Evolutionary conservation across 2,888 invertebrate species (phyloP), one percentile per base, ranked within the genome.

Genomic region (Drosophila colorata): DNA sequence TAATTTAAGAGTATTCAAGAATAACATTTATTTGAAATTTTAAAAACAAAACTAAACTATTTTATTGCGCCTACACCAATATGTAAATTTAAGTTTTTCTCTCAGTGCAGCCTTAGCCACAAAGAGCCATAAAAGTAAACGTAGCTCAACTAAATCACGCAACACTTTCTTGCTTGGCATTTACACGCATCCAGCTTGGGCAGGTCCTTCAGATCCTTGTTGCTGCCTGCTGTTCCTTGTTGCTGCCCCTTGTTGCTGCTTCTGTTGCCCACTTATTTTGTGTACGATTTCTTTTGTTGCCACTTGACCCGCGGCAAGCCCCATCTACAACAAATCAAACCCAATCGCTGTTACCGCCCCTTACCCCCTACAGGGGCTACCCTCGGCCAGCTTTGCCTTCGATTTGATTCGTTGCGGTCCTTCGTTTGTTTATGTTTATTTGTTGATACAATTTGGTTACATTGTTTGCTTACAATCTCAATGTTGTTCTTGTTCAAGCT

Each of bases 401-500:
- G 69, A 59, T 67, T 63, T 67, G 67, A 59, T 61, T 61, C 58
- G 59, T 28, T 74, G 78, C 74, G 71, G 69, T 80, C 85, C 67
- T 70, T 74, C 72, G 79, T 77, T 83, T 87, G 84, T 87, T 82
- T 85, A 83, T 83, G 79, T 87, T 85, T 87, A 87, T 85, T 85
- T 85, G 86, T 83, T 85, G 83, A 72, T 81, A 86, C 88, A 85
- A 85, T 85, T 85, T 85, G 85, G 87, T 83, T 87, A 85, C 88
- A 87, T 85, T 85, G 85, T 85, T 87, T 85, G 83, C 77, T 80
- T 69, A 85, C 83, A 85, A 80, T 85, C 85, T 85, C 75, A 72
- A 69, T 57, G 61, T 63, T 72, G 44, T 63, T 70, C 58, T 46
- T 72, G 58, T 40, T 55, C 41, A 25, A 41, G 18, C 48, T 40